These are phyloP conservation scores for Conopomorpha cramerella DNA, from an alignment of 1,140 invertebrate genomes.

Conservation along the genomic window DNA sequence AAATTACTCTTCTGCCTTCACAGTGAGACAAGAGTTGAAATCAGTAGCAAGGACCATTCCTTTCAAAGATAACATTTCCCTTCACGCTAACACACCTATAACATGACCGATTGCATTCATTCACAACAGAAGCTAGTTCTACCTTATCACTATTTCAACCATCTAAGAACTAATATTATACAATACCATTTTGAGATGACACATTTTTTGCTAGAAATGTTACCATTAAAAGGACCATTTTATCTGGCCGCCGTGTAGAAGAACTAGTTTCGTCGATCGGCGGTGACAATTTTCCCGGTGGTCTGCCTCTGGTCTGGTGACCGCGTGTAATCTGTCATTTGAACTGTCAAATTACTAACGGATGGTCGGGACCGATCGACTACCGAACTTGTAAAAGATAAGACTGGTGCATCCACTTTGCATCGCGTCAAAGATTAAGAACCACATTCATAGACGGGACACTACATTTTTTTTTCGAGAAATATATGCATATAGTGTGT, in stretches of 20 bases:
- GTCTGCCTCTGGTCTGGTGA: conserved; percentile 34
- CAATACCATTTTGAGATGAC: too few relatives aligned
- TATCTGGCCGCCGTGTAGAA: conserved; percentile 24
- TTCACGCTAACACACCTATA: too few relatives aligned
- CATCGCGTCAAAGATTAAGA: conserved; percentile 25
- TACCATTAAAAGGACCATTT: too few relatives aligned
- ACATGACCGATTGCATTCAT: too few relatives aligned
- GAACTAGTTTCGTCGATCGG: conserved; percentile 35
- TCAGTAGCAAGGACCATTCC: too few relatives aligned
- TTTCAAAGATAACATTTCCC: too few relatives aligned
- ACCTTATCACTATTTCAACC: too few relatives aligned
- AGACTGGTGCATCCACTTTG: conserved; percentile 22
- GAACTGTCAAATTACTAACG: conserved; percentile 59
- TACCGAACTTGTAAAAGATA: conserved; percentile 55
- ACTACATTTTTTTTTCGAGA: neutral
- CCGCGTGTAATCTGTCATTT: conserved; percentile 58
- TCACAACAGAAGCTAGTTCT: too few relatives aligned
- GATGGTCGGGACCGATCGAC: conserved; percentile 49
- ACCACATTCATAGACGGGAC: neutral
- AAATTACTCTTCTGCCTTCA: too few relatives aligned
- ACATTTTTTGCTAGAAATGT: too few relatives aligned
- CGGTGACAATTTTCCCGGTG: conserved; percentile 42
- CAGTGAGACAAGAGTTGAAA: too few relatives aligned
- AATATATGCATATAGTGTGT: neutral
- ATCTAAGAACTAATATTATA: too few relatives aligned